Conservation (phyloP, 35 echinoderm and acorn worm genomes). For the Heliocidaris erythrogramma region DNA sequence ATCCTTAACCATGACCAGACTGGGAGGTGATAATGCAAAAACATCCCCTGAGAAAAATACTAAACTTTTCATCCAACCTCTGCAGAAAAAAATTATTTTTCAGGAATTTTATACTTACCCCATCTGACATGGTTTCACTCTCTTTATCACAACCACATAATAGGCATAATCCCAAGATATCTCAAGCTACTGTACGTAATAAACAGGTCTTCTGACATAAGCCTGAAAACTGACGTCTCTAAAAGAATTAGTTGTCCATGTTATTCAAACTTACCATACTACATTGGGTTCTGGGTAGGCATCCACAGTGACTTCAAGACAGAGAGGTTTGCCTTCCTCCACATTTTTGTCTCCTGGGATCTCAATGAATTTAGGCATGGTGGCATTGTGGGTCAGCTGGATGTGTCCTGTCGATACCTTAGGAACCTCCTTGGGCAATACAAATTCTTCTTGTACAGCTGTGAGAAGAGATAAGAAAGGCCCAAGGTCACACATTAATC, state of each 20-base stretch:
- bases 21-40: too few species aligned
- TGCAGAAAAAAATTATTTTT: too few species aligned
- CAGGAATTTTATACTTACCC: too few species aligned
- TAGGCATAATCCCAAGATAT: too few species aligned
- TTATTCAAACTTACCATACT: conserved; percentile 66
- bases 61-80: too few species aligned
- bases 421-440: conserved; percentile 36
- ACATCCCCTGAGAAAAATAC: too few species aligned
- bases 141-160: too few species aligned
- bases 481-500: not conserved
- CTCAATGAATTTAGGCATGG: conserved; percentile 63
- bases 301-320: conserved; percentile 63
- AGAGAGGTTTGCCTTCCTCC: conserved; percentile 75
- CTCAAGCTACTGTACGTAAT: too few species aligned
- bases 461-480: not conserved
- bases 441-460: conserved; percentile 27
- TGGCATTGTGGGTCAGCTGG: conserved; percentile 44
- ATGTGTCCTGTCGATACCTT: conserved; percentile 21
- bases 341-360: conserved; percentile 62
- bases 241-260: not conserved
- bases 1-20: too few species aligned
- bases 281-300: conserved; percentile 76
- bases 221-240: not conserved
- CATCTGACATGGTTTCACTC: too few species aligned
- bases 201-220: too few species aligned